Evolutionary conservation across 2,113 vertebrate genomes (phyloP).

Genomic region (Albula goreensis): DNA sequence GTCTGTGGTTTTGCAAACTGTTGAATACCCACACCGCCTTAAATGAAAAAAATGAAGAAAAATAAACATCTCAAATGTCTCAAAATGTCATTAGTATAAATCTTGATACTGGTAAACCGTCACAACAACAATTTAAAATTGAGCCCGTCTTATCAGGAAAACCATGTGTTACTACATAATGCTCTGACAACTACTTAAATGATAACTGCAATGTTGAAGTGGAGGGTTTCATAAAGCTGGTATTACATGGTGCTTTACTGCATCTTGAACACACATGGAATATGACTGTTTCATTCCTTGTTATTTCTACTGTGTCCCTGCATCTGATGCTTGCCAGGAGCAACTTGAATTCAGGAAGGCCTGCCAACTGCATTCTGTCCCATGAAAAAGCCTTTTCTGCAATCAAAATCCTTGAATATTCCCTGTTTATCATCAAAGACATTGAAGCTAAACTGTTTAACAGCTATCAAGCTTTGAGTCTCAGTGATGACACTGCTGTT

Average conservation of each 20-base stretch:
- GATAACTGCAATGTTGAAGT: neutral
- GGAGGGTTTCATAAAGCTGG: slow-evolving; percentile 1
- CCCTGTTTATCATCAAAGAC: neutral
- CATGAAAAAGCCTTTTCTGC: neutral
- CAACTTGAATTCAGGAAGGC: neutral
- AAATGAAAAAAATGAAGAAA: too few species aligned
- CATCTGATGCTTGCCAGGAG: slow-evolving; percentile 7
- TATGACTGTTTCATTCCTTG: slow-evolving; percentile 29
- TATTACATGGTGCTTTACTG: neutral
- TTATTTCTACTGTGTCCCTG: slow-evolving; percentile 61
- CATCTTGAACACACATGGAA: slow-evolving; percentile 47
- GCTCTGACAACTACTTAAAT: too few species aligned
- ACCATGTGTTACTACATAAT: neutral
- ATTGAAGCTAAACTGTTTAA: neutral
- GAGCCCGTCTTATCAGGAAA: neutral
- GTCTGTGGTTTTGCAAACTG: too few species aligned
- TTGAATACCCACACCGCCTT: too few species aligned
- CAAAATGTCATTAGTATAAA: neutral
- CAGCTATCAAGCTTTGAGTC: neutral
- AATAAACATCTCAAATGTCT: neutral
- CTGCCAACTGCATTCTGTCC: neutral
- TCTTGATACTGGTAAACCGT: neutral
- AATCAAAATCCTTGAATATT: neutral
- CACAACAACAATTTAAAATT: neutral
- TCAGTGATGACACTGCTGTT: neutral